These are phyloP conservation scores for Prochilodus magdalenae DNA, from an alignment of 2,113 vertebrate genomes.

Conservation along the genomic window DNA sequence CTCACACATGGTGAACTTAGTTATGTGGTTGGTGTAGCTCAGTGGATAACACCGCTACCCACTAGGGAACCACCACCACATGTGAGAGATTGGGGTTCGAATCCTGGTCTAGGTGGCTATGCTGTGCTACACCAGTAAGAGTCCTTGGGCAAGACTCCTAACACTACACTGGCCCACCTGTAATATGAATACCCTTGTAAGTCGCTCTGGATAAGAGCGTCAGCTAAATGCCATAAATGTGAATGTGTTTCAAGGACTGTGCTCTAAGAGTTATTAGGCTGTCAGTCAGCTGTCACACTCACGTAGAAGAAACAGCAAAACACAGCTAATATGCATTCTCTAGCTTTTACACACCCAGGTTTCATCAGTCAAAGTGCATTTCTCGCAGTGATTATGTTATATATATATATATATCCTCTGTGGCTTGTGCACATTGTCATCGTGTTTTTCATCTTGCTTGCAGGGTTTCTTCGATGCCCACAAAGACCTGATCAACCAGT, in stretches of 20 bases:
- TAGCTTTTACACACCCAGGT: not conserved
- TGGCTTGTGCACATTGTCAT: not conserved
- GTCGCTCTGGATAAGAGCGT: too few relatives aligned
- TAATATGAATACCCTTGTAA: too few relatives aligned
- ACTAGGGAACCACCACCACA: too few relatives aligned
- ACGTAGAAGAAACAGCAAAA: not conserved
- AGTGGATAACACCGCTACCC: too few relatives aligned
- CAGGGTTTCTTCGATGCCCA: constrained; percentile 83
- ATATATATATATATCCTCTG: not conserved
- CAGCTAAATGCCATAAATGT: too few relatives aligned
- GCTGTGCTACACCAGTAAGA: too few relatives aligned
- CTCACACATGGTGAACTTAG: constrained; percentile 6
- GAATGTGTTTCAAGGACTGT: constrained; percentile 22
- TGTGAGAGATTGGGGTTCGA: too few relatives aligned
- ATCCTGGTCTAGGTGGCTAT: too few relatives aligned
- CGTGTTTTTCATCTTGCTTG: constrained; percentile 43
- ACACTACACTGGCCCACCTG: too few relatives aligned
- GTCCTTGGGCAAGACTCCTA: too few relatives aligned
- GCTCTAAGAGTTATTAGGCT: constrained; percentile 32
- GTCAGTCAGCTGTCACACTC: constrained; percentile 18
- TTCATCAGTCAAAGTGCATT: constrained; percentile 20
- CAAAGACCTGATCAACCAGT: constrained; percentile 68
- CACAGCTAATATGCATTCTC: not conserved
- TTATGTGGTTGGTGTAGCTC: too few relatives aligned
- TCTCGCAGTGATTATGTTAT: constrained; percentile 10